These are phyloP conservation scores for Odontocerum albicorne DNA, from an alignment of 2,888 invertebrate species.

Conservation along the genomic window DNA sequence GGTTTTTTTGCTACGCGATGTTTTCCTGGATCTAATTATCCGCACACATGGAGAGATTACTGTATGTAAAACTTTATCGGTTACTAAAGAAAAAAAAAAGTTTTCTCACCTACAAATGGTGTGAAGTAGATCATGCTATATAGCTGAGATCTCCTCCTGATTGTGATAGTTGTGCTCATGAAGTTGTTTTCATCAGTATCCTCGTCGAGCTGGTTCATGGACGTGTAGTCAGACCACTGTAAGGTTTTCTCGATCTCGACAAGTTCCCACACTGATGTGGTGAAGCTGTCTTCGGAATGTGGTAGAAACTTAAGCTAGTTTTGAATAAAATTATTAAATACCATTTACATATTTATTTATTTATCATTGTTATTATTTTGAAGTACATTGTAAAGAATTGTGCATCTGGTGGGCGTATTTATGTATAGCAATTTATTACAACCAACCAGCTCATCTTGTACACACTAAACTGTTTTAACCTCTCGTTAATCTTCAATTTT, in stretches of 20 bases:
- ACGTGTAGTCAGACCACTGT: constrained; percentile 20
- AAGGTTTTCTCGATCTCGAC: neutral
- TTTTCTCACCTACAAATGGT: constrained; percentile 51
- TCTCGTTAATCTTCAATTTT: no score
- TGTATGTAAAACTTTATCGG: neutral
- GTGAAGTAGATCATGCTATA: constrained; percentile 52
- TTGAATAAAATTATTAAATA: no score
- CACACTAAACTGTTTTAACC: no score
- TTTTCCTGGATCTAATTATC: no score
- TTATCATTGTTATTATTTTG: no score
- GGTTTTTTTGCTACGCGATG: no score
- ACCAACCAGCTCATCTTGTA: no score
- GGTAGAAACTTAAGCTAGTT: no score
- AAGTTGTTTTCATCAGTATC: constrained; percentile 45
- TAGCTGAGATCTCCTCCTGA: constrained; percentile 44
- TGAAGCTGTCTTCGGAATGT: neutral
- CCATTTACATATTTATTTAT: no score
- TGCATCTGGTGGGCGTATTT: no score
- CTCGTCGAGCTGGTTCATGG: constrained; percentile 45
- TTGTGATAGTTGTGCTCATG: constrained; percentile 41
- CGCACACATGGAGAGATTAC: neutral
- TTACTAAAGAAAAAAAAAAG: neutral
- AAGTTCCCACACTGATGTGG: constrained; percentile 1
- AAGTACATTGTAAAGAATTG: no score
- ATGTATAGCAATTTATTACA: no score